A percentile compares a stretch with the other conserved stretches of the same genome.
These are phyloP conservation scores for Tribolium freemani DNA, from an alignment of 2,888 invertebrate species.

Conservation along the genomic window DNA sequence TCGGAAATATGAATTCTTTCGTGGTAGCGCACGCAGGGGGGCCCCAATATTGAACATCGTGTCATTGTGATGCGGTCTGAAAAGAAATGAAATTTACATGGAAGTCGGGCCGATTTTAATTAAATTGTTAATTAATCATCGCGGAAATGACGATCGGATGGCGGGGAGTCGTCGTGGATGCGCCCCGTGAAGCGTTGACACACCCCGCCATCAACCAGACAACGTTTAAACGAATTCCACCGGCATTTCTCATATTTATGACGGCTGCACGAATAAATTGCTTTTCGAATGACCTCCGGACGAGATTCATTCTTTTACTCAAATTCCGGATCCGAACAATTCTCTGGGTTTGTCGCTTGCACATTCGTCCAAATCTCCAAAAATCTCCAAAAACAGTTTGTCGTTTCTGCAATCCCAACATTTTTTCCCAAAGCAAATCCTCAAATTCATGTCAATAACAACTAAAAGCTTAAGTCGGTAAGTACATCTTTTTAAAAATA, in stretches of 20 bases:
- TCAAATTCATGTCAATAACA: too few species aligned
- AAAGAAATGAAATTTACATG: constrained; percentile 25
- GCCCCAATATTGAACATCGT: constrained; percentile 50
- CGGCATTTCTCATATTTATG: constrained; percentile 37
- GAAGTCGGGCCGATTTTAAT: constrained; percentile 25
- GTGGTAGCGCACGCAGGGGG: constrained; percentile 58
- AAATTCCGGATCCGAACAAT: too few species aligned
- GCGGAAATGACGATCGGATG: background rate
- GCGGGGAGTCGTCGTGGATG: constrained; percentile 15
- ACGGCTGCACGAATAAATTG: constrained; percentile 28
- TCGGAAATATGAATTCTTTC: constrained; percentile 67
- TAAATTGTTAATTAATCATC: constrained; percentile 44
- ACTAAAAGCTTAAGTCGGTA: too few species aligned
- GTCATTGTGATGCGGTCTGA: constrained; percentile 52
- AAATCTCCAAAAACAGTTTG: too few species aligned
- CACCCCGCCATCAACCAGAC: constrained; percentile 37
- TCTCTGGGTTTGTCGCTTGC: too few species aligned
- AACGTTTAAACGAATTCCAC: constrained; percentile 38
- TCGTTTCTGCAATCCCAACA: too few species aligned
- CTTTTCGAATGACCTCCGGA: constrained; percentile 3
- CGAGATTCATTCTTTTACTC: too few species aligned
- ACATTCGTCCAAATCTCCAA: too few species aligned
- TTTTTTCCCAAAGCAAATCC: too few species aligned
- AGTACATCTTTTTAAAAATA: too few species aligned
- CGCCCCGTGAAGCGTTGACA: constrained; percentile 39